Evolutionary conservation across 1,140 invertebrate genomes (phyloP).

Genomic region (Maniola jurtina): DNA sequence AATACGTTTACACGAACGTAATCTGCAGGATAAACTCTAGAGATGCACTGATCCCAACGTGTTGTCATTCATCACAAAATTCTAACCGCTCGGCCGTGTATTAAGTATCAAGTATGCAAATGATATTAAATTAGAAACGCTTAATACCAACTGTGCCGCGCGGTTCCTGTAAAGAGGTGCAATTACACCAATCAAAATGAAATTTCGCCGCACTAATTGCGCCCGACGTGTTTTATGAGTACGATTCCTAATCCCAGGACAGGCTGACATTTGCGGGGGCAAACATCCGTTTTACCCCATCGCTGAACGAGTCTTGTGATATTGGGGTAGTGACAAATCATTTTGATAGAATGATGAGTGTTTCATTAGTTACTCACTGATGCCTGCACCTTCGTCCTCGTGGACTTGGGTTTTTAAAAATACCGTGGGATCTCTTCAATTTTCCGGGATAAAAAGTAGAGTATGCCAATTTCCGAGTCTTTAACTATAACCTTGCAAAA

Average conservation of each 20-base stretch:
- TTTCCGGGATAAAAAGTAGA: no score
- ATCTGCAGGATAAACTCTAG: background rate
- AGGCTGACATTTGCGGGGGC: constrained; percentile 50
- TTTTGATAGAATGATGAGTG: background rate
- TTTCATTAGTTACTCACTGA: background rate
- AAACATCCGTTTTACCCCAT: constrained; percentile 25
- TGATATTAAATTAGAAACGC: constrained; percentile 77
- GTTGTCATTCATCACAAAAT: background rate
- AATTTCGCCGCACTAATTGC: constrained; percentile 73
- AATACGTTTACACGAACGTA: no score
- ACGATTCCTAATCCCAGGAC: constrained; percentile 45
- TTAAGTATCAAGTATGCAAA: constrained; percentile 58
- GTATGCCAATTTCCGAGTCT: no score
- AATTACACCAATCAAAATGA: constrained; percentile 78
- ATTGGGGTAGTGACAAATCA: constrained; percentile 6
- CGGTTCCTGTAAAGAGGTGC: constrained; percentile 70
- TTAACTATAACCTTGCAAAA: no score
- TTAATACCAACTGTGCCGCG: constrained; percentile 74
- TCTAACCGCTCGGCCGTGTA: constrained; percentile 32
- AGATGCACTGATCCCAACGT: background rate
- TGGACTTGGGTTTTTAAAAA: no score
- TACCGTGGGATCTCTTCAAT: no score
- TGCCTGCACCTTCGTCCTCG: no score
- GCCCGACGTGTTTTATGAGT: constrained; percentile 64
- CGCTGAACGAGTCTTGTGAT: constrained; percentile 4